A percentile compares a stretch with the other conserved stretches of the same genome.
phyloP scores from a whole-genome alignment of 2,113 vertebrate species.

The Setophaga coronata region DNA sequence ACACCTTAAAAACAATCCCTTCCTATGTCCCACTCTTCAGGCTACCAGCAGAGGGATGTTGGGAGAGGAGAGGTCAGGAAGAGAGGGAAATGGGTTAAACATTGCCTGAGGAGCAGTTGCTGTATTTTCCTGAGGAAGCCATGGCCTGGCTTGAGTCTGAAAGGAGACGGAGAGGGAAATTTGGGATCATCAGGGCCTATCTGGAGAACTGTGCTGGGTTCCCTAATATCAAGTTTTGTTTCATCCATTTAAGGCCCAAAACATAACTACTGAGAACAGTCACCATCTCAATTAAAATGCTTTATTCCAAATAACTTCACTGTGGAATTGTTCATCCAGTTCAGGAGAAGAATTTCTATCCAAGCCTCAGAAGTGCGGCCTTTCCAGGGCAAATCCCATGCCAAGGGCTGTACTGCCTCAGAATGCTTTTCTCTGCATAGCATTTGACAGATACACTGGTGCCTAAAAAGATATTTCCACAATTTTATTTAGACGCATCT shows the following conservation, averaged over 20 bases:
- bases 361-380: background rate
- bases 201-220: background rate
- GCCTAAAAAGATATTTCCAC: background rate
- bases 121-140: background rate
- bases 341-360: background rate
- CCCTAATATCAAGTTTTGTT: background rate
- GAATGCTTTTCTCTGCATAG: background rate
- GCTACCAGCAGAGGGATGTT: background rate
- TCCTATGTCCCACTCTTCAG: background rate
- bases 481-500: background rate
- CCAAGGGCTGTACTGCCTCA: background rate
- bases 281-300: background rate
- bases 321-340: background rate
- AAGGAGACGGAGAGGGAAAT: background rate
- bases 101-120: background rate
- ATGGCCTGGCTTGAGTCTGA: background rate
- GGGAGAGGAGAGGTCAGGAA: background rate
- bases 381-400: background rate
- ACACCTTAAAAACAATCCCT: background rate
- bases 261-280: background rate
- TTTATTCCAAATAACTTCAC: background rate
- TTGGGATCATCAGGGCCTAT: background rate
- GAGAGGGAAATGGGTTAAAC: background rate
- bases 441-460: background rate
- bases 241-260: background rate